Percentiles rank a stretch among this genome's conserved stretches.
Conservation (phyloP, 2,888 invertebrate genomes). For the Philaethria dido region DNA sequence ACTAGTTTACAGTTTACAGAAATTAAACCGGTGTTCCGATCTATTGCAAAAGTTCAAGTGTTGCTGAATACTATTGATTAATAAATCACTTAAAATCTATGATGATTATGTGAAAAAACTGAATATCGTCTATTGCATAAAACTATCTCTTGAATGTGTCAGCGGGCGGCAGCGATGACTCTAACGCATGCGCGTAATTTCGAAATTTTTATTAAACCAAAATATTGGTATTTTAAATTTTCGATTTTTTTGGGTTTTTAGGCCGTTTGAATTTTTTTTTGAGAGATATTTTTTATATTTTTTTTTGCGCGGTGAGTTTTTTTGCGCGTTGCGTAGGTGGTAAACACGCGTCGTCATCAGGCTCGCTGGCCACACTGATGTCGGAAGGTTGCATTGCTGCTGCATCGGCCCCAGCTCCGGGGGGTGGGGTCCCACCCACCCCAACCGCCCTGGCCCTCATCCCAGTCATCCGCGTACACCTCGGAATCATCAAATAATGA, state of each 20-base stretch:
- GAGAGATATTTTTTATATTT: conserved; percentile 49
- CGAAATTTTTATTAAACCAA: conserved; percentile 67
- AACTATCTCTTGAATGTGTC: conserved; percentile 81
- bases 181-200: conserved; percentile 79
- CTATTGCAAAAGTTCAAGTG: conserved; percentile 77
- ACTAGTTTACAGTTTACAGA: conserved; percentile 76
- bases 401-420: conserved; percentile 60
- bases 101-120: conserved; percentile 77
- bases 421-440: conserved; percentile 63
- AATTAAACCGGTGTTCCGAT: conserved; percentile 73
- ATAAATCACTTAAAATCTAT: conserved; percentile 79
- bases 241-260: conserved; percentile 54
- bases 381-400: conserved; percentile 71
- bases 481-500: conserved; percentile 83
- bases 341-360: conserved; percentile 79
- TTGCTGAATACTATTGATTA: conserved; percentile 80
- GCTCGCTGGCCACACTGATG: conserved; percentile 82
- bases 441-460: conserved; percentile 56
- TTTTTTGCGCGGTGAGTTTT: conserved; percentile 63
- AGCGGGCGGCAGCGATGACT: conserved; percentile 70
- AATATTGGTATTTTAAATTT: conserved; percentile 72
- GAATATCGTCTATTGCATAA: conserved; percentile 80
- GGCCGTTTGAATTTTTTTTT: conserved; percentile 61
- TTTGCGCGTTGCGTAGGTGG: conserved; percentile 81
- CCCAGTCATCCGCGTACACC: conserved; percentile 72